phyloP scores from a whole-genome alignment of 2,797 vertebrate genomes.

The Sebastes melanostomus region DNA sequence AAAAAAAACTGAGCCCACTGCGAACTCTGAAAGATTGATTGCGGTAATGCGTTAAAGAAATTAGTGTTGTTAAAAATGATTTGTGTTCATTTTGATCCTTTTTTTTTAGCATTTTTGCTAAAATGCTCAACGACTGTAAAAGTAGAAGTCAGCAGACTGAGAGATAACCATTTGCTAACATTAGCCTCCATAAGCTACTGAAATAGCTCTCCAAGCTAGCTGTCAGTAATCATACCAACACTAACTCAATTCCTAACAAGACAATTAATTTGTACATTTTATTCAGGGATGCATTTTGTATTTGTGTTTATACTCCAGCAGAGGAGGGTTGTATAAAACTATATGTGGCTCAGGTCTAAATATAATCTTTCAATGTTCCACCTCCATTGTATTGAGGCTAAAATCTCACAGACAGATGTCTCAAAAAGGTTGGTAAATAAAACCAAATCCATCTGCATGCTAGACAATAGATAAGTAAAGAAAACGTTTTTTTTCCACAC shows the following conservation, averaged over 20 bases:
- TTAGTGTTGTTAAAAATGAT: no score
- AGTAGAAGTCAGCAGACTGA: neutral
- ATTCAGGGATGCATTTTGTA: neutral
- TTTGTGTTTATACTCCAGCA: neutral
- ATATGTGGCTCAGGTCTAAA: neutral
- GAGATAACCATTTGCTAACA: neutral
- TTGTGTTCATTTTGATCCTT: no score
- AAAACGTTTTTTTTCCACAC: neutral
- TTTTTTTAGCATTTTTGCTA: no score
- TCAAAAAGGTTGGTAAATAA: neutral
- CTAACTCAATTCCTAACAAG: neutral
- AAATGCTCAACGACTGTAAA: neutral
- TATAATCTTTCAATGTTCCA: neutral
- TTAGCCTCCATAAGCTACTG: neutral
- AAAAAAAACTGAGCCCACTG: no score
- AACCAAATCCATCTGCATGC: neutral
- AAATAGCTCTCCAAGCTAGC: neutral
- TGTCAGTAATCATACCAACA: neutral
- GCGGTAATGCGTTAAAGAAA: no score
- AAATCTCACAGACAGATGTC: neutral
- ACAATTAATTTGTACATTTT: neutral
- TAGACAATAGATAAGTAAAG: neutral
- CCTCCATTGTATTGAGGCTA: neutral
- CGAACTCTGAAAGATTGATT: fast-evolving
- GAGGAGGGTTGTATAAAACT: neutral